Conservation (phyloP, 2,113 vertebrate species). For the Hippopotamus amphibius region DNA sequence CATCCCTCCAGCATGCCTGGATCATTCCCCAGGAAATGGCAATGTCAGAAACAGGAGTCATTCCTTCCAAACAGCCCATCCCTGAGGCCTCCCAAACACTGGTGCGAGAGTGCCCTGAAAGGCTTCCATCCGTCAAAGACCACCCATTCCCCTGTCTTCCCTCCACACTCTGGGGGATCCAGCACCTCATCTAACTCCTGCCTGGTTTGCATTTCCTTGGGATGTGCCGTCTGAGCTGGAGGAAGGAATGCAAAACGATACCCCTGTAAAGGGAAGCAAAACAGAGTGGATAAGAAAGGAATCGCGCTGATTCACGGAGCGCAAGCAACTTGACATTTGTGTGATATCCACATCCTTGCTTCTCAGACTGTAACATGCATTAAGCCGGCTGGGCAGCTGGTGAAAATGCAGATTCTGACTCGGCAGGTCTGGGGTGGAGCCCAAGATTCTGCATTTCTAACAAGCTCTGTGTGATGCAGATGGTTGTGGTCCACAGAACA, state of each 20-base stretch:
- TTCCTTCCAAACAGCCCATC: not conserved
- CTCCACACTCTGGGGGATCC: not conserved
- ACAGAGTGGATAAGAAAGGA: not conserved
- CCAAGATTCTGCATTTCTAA: not conserved
- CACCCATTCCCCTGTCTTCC: not conserved
- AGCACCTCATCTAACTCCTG: too few relatives aligned
- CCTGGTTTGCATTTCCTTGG: not conserved
- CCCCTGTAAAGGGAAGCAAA: not conserved
- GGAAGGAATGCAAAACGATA: not conserved
- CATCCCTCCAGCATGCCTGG: not conserved
- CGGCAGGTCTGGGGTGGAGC: not conserved
- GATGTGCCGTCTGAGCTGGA: not conserved
- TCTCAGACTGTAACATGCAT: not conserved
- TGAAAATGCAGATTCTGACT: not conserved
- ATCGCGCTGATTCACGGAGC: accelerated
- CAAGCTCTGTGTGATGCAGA: not conserved
- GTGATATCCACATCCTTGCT: accelerated
- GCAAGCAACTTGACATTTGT: not conserved
- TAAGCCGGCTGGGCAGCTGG: not conserved
- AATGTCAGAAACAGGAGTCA: not conserved
- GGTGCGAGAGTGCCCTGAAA: not conserved
- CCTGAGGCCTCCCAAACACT: not conserved
- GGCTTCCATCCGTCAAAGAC: not conserved
- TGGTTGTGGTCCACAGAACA: not conserved
- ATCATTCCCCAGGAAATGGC: not conserved